A percentile compares a stretch with the other conserved stretches of the same genome.
Evolutionary conservation across 2,113 vertebrate genomes (phyloP).

Genomic region (Pseudois nayaur): DNA sequence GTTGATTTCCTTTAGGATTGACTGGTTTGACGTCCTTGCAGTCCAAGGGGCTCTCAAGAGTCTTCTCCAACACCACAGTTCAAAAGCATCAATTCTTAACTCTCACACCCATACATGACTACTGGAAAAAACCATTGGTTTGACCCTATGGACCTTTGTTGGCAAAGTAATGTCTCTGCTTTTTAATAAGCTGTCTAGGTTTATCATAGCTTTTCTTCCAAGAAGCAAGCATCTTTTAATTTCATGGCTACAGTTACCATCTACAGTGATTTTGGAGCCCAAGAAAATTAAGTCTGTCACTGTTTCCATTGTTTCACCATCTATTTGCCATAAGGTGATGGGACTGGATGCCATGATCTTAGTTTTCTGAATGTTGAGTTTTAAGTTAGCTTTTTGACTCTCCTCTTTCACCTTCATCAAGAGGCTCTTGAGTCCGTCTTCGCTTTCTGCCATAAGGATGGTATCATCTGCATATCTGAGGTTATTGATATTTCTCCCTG

Average conservation of each 20-base stretch:
- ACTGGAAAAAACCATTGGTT: neutral
- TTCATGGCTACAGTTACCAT: neutral
- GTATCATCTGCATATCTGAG: neutral
- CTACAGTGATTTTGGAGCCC: neutral
- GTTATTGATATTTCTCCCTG: neutral
- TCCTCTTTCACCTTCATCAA: neutral
- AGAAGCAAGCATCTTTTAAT: neutral
- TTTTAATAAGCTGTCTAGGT: neutral
- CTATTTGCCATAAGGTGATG: neutral
- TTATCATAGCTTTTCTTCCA: neutral
- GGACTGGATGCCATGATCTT: neutral
- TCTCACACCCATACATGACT: neutral
- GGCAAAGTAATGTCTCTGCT: neutral
- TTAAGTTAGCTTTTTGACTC: neutral
- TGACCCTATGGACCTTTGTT: neutral
- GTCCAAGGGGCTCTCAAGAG: neutral
- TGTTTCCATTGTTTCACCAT: neutral
- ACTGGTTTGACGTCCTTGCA: neutral
- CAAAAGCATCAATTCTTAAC: neutral
- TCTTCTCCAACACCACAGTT: neutral
- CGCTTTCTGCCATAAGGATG: neutral
- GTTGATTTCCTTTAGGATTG: neutral
- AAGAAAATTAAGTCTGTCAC: neutral
- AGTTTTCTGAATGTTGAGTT: neutral
- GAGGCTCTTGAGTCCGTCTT: neutral